Percentiles rank a stretch among this genome's conserved stretches.
These are phyloP conservation scores for Ctenicera cuprea DNA, from an alignment of 2,888 invertebrate genomes.

Conservation along the genomic window DNA sequence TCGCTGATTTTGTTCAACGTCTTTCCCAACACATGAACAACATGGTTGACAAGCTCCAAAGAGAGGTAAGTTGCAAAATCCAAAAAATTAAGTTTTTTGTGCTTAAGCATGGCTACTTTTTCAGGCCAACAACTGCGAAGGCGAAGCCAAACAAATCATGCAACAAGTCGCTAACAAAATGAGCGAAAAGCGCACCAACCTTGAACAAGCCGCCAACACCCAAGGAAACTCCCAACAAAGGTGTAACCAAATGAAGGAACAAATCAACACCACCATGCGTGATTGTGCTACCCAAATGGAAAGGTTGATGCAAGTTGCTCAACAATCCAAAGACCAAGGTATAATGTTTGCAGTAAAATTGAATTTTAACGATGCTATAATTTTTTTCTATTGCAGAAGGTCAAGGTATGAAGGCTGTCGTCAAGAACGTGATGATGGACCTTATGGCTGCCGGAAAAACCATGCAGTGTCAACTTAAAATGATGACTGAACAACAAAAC, in stretches of 20 bases:
- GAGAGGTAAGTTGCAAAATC: neutral
- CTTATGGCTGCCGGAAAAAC: neutral
- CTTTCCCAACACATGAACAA: slow-evolving; percentile 9
- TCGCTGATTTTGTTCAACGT: neutral
- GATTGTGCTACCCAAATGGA: neutral
- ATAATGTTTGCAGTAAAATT: neutral
- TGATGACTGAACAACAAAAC: neutral
- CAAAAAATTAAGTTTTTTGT: neutral
- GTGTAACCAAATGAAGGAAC: neutral
- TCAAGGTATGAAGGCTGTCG: neutral
- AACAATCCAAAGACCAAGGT: slow-evolving; percentile 8
- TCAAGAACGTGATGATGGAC: slow-evolving; percentile 10
- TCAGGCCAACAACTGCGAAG: slow-evolving; percentile 1
- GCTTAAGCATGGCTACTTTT: neutral
- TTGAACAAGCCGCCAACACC: slow-evolving; percentile 9
- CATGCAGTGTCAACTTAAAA: neutral
- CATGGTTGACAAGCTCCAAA: slow-evolving; percentile 14
- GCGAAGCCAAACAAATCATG: neutral
- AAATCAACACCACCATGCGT: neutral
- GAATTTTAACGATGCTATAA: neutral
- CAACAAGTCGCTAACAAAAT: neutral
- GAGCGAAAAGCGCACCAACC: neutral
- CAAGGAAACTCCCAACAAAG: neutral
- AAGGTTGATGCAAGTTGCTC: slow-evolving; percentile 4
- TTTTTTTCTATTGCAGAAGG: neutral